Conservation (phyloP, 2,113 vertebrate genomes). For the Saguinus imperator region DNA sequence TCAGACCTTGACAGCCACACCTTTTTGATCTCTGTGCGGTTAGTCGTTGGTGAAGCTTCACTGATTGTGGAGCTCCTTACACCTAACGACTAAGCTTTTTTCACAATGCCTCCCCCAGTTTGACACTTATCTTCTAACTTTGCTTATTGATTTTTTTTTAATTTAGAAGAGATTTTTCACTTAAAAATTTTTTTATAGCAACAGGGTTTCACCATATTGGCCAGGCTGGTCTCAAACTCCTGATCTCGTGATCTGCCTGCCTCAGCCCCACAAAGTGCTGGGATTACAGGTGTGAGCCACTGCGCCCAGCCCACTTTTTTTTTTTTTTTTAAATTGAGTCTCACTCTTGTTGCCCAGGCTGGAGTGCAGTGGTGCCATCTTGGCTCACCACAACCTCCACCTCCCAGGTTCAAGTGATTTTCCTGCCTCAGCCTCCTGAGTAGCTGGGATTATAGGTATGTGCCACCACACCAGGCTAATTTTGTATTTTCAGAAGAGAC, state of each 20-base stretch:
- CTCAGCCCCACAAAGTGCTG: too few relatives aligned
- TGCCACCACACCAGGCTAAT: neutral
- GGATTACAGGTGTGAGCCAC: too few relatives aligned
- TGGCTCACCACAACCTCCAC: neutral
- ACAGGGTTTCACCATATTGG: too few relatives aligned
- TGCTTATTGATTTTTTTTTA: too few relatives aligned
- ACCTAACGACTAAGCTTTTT: neutral
- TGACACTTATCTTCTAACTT: too few relatives aligned
- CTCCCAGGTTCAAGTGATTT: neutral
- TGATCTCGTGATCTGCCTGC: too few relatives aligned
- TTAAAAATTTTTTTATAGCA: too few relatives aligned
- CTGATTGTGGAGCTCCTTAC: neutral
- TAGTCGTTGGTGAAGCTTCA: neutral
- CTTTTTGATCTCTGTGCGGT: neutral
- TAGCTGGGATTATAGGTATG: neutral
- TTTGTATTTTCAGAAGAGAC: neutral
- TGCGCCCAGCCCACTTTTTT: too few relatives aligned
- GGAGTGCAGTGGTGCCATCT: neutral
- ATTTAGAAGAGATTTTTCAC: too few relatives aligned
- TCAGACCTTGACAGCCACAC: neutral
- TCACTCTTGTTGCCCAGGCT: neutral
- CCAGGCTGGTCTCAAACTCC: too few relatives aligned
- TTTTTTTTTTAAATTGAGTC: neutral
- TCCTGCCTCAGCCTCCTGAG: neutral
- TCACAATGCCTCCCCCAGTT: neutral